phyloP scores from a whole-genome alignment of 2,797 vertebrate genomes.

The Rhinogobio ventralis region DNA sequence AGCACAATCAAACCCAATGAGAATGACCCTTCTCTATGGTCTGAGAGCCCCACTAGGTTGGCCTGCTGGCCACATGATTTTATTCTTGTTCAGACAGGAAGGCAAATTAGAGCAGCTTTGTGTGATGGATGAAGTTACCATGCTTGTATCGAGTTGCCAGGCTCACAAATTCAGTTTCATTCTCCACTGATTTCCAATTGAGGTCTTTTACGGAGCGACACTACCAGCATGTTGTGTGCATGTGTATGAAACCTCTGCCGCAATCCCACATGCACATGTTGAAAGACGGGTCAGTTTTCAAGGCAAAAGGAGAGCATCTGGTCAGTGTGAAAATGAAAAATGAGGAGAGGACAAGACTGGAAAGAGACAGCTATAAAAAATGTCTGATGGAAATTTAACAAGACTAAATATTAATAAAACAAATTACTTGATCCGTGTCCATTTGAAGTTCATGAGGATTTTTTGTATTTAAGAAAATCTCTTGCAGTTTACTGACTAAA shows the following conservation, averaged over 20 bases:
- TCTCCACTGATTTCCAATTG: slow-evolving; percentile 54
- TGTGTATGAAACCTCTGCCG: slow-evolving; percentile 25
- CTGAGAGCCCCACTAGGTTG: slow-evolving; percentile 43
- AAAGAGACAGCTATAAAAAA: slow-evolving; percentile 29
- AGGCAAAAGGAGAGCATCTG: slow-evolving; percentile 22
- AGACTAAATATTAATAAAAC: not conserved
- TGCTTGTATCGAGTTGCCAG: slow-evolving; percentile 60
- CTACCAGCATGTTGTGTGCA: slow-evolving; percentile 24
- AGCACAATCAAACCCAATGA: slow-evolving; percentile 63
- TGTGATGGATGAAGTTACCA: slow-evolving; percentile 61
- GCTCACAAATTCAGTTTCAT: slow-evolving; percentile 52
- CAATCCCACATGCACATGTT: slow-evolving; percentile 31
- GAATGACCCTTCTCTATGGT: slow-evolving; percentile 38
- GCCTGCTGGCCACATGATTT: slow-evolving; percentile 65
- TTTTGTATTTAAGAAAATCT: slow-evolving; percentile 4
- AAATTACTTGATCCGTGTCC: not conserved
- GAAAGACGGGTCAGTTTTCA: slow-evolving; percentile 14
- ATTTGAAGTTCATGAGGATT: not conserved
- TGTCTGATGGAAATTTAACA: slow-evolving; percentile 1
- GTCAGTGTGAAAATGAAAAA: slow-evolving; percentile 44
- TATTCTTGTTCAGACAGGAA: slow-evolving; percentile 65
- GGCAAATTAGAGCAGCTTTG: slow-evolving; percentile 64
- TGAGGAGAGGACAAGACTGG: slow-evolving; percentile 48
- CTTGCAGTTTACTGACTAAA: not conserved
- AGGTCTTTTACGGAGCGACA: slow-evolving; percentile 41